Evolutionary conservation across 2,113 vertebrate species (phyloP).

Genomic region (Uropsilus gracilis): DNA sequence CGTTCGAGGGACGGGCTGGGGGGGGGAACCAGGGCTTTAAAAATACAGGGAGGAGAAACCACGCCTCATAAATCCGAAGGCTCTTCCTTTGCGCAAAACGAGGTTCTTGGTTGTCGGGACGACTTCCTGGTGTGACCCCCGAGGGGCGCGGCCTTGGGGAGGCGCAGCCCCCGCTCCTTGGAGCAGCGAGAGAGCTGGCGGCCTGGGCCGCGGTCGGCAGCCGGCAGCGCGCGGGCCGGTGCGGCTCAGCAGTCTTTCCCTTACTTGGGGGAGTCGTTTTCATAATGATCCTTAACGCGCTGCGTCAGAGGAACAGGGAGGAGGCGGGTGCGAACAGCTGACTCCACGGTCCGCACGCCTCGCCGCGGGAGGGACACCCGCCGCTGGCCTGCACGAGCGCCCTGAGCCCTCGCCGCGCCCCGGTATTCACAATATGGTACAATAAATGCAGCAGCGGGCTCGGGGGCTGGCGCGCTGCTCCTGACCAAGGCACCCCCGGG

Average conservation of each 20-base stretch:
- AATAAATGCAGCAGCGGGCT: conserved; percentile 80
- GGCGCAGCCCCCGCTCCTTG: neutral
- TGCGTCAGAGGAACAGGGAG: conserved; percentile 49
- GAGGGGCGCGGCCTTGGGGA: neutral
- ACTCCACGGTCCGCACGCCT: neutral
- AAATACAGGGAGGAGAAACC: conserved; percentile 47
- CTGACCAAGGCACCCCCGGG: neutral
- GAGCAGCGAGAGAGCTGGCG: neutral
- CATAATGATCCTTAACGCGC: conserved; percentile 52
- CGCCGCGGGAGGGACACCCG: neutral
- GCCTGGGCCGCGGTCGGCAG: neutral
- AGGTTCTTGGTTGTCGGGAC: conserved; percentile 68
- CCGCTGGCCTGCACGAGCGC: neutral
- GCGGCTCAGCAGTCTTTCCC: conserved; percentile 48
- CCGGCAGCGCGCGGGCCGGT: neutral
- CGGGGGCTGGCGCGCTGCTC: conserved; percentile 32
- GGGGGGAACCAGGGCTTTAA: conserved; percentile 14
- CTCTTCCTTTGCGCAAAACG: conserved; percentile 57
- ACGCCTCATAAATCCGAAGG: conserved; percentile 50
- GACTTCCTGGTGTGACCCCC: conserved; percentile 15
- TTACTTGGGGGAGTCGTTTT: neutral
- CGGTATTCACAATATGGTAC: conserved; percentile 85
- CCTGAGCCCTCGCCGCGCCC: conserved; percentile 30
- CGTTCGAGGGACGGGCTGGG: neutral
- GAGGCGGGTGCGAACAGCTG: neutral